These are phyloP conservation scores for Leucoraja ocellata DNA, from an alignment of 2,797 vertebrate genomes.

Conservation along the genomic window DNA sequence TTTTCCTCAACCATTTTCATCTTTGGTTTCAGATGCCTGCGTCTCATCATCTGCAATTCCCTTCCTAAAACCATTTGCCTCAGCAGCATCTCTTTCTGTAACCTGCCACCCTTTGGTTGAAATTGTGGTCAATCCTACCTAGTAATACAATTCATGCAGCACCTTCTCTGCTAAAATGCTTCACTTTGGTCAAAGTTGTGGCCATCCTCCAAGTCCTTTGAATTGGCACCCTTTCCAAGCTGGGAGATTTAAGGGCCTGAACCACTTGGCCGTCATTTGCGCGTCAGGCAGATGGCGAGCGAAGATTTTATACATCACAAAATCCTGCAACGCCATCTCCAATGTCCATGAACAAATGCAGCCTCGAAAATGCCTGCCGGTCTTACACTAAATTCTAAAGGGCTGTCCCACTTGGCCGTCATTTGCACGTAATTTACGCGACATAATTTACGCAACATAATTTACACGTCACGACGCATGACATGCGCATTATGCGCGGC, in stretches of 20 bases:
- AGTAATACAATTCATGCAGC: too few species aligned
- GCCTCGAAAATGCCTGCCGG: not conserved
- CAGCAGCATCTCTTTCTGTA: not conserved
- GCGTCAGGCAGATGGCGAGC: too few species aligned
- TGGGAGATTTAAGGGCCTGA: too few species aligned
- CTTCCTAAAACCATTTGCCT: not conserved
- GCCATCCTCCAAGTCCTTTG: not conserved
- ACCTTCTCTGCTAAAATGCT: not conserved
- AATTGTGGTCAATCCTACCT: not conserved
- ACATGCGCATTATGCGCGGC: too few species aligned
- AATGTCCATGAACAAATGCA: not conserved
- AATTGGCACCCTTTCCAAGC: not conserved
- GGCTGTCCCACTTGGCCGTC: too few species aligned
- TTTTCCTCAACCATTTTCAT: not conserved
- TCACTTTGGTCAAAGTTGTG: not conserved
- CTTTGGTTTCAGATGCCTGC: not conserved
- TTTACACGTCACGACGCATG: too few species aligned
- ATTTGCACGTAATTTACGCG: too few species aligned
- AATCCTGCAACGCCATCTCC: too few species aligned
- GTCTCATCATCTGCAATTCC: not conserved
- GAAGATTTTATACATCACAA: not conserved
- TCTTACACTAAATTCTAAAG: not conserved
- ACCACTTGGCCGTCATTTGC: too few species aligned
- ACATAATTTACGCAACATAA: too few species aligned
- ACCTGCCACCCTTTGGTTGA: not conserved